These are phyloP conservation scores for Drosophila subpulchrella DNA, from an alignment of 1,140 invertebrate species.

Conservation along the genomic window DNA sequence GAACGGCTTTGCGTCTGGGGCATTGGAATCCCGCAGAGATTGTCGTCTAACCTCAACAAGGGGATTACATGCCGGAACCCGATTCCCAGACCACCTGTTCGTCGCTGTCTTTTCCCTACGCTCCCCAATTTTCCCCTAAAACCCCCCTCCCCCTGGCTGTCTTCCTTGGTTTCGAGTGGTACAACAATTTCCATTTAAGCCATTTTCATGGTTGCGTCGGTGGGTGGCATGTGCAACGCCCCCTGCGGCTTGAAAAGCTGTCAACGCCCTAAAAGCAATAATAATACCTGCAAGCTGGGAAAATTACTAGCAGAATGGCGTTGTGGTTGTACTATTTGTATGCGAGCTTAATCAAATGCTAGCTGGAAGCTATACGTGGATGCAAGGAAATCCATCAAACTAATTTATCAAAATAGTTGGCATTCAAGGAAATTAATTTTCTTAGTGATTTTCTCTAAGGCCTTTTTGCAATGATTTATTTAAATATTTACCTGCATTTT, in stretches of 20 bases:
- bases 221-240: conserved; percentile 23
- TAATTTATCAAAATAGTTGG: conserved; percentile 23
- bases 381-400: conserved; percentile 11
- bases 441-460: conserved; percentile 14
- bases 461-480: background rate
- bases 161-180: conserved; percentile 5
- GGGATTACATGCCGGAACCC: conserved; percentile 36
- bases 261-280: conserved; percentile 35
- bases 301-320: conserved; percentile 12
- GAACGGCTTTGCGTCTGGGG: conserved; percentile 2
- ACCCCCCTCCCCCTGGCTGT: background rate
- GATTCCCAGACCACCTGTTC: conserved; percentile 28
- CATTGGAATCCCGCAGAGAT: conserved; percentile 30
- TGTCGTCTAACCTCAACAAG: conserved; percentile 37
- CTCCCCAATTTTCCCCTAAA: no score
- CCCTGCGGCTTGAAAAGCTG: conserved; percentile 28
- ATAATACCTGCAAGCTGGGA: conserved; percentile 28
- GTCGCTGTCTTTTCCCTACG: background rate
- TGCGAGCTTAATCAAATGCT: conserved; percentile 22
- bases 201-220: conserved; percentile 32
- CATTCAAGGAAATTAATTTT: conserved; percentile 23
- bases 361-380: background rate
- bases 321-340: conserved; percentile 27
- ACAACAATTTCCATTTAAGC: conserved; percentile 43
- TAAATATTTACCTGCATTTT: background rate